Evolutionary conservation across 2,888 invertebrate species (phyloP), one percentile per base, ranked within the genome.

Genomic region (Campoletis raptor): DNA sequence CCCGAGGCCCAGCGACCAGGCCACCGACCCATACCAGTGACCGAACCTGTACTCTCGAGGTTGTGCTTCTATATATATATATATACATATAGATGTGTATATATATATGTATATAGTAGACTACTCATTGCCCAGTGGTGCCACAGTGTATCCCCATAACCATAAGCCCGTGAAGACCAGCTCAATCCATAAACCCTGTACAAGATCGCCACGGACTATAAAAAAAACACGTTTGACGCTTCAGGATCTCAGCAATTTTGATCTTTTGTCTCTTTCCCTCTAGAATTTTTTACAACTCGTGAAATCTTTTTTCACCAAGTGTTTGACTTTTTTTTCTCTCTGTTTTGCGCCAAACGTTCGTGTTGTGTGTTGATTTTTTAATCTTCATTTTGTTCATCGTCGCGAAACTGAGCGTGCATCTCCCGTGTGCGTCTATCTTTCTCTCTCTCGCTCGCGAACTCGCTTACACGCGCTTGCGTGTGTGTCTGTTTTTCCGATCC

Each of bases 11-110:
- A 89, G 88, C 88, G 89, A 89, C 90, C 91, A 91, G 91, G 91
- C 90, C 91, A 91, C 90, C 91, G 91, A 91, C 90, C 91, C 89
- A 90, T 89, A 90, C 88, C 90, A 88, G 90, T 89, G 90, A 88
- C 90, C 89, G 90, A 87, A 87, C 87, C 87, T 85, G 85, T 85
- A 85, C 82, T 77, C 82, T 61, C 15, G 70, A 64, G 82, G 48
- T 61, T 82, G 48, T 70, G 48, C 42, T 61, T 67, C 66, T 76
- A 67, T 76, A 61, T 82, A 69, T 69, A 66, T 36, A n/a, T 72
- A 48, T 52, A 54, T 30, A 72, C 42, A 64, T 36, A 57, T 61
- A 67, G 7, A 24, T 40, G 21, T 30, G 30, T 18, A 54, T 48
- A 69, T 30, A 67, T 67, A 36, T 61, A 64, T 57, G 12, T 45